phyloP scores from a whole-genome alignment of 2,888 invertebrate species.

The Gasteruption jaculator region DNA sequence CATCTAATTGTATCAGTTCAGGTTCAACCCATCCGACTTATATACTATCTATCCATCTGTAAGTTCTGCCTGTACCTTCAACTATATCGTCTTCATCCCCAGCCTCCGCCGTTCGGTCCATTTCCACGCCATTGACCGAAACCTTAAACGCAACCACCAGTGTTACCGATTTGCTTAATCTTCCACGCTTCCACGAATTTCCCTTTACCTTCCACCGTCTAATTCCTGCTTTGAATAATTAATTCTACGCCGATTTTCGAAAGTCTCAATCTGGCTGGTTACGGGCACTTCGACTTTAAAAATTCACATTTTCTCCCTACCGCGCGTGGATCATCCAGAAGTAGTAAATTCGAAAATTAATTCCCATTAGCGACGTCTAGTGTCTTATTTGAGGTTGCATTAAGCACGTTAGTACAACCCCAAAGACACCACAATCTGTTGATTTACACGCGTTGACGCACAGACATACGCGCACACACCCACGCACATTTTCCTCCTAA shows the following conservation, averaged over 20 bases:
- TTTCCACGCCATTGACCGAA: slow-evolving; percentile 47
- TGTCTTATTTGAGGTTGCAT: slow-evolving; percentile 47
- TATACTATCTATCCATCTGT: slow-evolving; percentile 48
- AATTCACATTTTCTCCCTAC: too few species aligned
- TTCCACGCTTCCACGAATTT: slow-evolving; percentile 35
- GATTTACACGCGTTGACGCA: slow-evolving; percentile 19
- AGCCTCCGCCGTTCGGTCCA: slow-evolving; percentile 35
- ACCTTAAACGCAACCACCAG: slow-evolving; percentile 40
- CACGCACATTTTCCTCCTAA: too few species aligned
- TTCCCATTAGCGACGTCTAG: too few species aligned
- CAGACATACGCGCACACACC: too few species aligned
- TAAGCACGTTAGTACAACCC: slow-evolving; percentile 52
- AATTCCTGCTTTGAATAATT: too few species aligned
- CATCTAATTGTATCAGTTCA: slow-evolving; percentile 52
- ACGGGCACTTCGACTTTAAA: too few species aligned
- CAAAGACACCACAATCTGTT: slow-evolving; percentile 36
- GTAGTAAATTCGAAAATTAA: too few species aligned
- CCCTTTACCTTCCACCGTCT: too few species aligned
- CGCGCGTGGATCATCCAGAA: too few species aligned
- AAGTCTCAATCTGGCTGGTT: too few species aligned
- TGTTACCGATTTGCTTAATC: slow-evolving; percentile 41
- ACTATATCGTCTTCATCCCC: slow-evolving; percentile 34
- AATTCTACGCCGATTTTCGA: too few species aligned
- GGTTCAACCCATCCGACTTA: slow-evolving; percentile 37
- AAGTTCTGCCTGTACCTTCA: slow-evolving; percentile 19